Percentiles rank a stretch among this genome's conserved stretches.
phyloP scores from a whole-genome alignment of 2,113 vertebrate genomes.

The Odocoileus hemionus region DNA sequence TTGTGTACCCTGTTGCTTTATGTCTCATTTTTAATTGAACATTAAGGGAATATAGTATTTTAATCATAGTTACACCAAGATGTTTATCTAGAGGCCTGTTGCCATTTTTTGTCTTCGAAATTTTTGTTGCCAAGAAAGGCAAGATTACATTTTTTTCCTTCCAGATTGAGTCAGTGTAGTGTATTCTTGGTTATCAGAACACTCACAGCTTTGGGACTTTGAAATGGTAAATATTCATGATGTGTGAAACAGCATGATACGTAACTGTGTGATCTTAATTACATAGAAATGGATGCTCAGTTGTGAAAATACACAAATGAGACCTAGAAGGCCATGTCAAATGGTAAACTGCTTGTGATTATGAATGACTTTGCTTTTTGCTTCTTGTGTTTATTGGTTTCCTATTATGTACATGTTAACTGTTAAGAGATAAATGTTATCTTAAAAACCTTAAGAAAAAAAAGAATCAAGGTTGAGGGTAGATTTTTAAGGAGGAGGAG shows the following conservation, averaged over 20 bases:
- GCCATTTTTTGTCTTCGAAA: neutral
- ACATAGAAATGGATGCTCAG: neutral
- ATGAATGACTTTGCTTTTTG: neutral
- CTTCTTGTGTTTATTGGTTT: neutral
- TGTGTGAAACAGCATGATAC: neutral
- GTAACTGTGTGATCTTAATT: neutral
- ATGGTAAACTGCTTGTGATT: neutral
- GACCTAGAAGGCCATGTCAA: neutral
- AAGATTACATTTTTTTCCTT: neutral
- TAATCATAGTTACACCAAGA: neutral
- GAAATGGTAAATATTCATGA: neutral
- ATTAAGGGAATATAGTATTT: neutral
- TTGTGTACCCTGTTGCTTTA: neutral
- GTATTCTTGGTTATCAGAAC: neutral
- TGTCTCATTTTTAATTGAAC: neutral
- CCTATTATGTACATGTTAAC: neutral
- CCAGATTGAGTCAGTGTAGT: neutral
- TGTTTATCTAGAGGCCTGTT: neutral
- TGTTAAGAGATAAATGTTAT: neutral
- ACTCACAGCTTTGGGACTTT: neutral
- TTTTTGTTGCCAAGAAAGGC: neutral
- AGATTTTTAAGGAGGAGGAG: neutral
- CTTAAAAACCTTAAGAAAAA: neutral
- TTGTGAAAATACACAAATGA: neutral
- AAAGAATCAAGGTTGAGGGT: neutral